Base-by-base conservation (phyloP, 2,113 vertebrate genomes). In the Cynocephalus volans region DNA sequence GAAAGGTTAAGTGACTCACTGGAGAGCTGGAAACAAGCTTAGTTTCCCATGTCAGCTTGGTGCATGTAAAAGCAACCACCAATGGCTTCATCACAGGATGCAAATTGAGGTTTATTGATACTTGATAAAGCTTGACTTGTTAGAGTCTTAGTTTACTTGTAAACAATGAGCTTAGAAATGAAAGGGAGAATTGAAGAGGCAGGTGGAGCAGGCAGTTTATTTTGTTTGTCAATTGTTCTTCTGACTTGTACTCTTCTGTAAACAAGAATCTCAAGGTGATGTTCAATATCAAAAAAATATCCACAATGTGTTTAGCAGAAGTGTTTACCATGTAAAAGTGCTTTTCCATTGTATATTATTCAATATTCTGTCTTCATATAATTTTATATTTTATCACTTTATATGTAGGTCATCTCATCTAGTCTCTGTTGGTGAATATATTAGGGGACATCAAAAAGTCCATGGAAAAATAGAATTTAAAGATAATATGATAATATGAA, bases 71-170 rank as follows among this genome's bases (percentile, higher is more conserved):
- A 79, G 24, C 54, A 82, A 45, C 31, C 3, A 36, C 24, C 13
- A 36, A 41, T 70, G 89, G 26, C 58, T 81, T 65, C 26, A 3
- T 60, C 45, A 67, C 79, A 41, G 45, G 24, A 3, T 75, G 1
- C 45, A 90, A 96, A 84, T 82, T 70, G 33, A 65, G 58, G 64
- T 90, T 84, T 76, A 81, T 69, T 84, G 89, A 72, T 93, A 64
- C 65, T n/a, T 84, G 69, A 69, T 58, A 36, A 2, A 79, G 33
- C 23, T 50, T 36, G 26, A 90, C 8, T 26, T 58, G 77, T 24
- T 24, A 67, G 62, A 83, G 62, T 58, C 41, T 67, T 48, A 23
- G 1, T 93, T 84, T 56, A 45, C 56, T 67, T 36, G 15, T 64
- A 79, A 92, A 69, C 31, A 87, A 4, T 64, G 31, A 81, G 13